These are phyloP conservation scores for Drosophila kokeensis DNA, from an alignment of 2,888 invertebrate genomes.

Conservation along the genomic window DNA sequence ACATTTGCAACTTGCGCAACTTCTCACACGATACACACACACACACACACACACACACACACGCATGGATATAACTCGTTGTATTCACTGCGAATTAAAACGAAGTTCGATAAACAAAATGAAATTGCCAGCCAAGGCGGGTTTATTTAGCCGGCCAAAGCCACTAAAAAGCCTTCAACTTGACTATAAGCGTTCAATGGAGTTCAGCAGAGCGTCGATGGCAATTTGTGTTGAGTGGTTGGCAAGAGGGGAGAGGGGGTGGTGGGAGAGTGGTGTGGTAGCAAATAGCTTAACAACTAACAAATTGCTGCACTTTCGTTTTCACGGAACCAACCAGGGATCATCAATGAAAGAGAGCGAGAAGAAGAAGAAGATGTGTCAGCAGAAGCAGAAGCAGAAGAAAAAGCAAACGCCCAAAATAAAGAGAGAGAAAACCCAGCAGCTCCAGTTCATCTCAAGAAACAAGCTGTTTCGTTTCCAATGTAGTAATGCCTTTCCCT, in stretches of 20 bases:
- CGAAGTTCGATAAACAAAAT: slow-evolving; percentile 63
- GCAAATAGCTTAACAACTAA: neutral
- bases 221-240: neutral
- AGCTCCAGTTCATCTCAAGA: slow-evolving; percentile 10
- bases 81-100: slow-evolving; percentile 20
- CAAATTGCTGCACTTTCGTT: slow-evolving; percentile 51
- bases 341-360: neutral
- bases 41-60: slow-evolving; percentile 14
- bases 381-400: slow-evolving; percentile 5
- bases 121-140: slow-evolving; percentile 75
- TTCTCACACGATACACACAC: neutral
- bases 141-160: slow-evolving; percentile 68
- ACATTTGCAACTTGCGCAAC: slow-evolving; percentile 5
- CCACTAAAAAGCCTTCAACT: slow-evolving; percentile 68
- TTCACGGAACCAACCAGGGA: slow-evolving; percentile 24
- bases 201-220: slow-evolving; percentile 34
- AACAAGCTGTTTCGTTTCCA: slow-evolving; percentile 24
- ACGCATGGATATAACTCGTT: slow-evolving; percentile 30
- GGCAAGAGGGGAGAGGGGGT: neutral
- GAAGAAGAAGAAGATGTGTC: slow-evolving; percentile 1
- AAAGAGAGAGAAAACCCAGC: slow-evolving; percentile 1
- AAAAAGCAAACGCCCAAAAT: neutral
- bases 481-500: slow-evolving; percentile 53
- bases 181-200: slow-evolving; percentile 61
- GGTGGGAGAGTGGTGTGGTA: neutral